phyloP scores from a whole-genome alignment of 2,113 vertebrate species.

The Meleagris gallopavo region DNA sequence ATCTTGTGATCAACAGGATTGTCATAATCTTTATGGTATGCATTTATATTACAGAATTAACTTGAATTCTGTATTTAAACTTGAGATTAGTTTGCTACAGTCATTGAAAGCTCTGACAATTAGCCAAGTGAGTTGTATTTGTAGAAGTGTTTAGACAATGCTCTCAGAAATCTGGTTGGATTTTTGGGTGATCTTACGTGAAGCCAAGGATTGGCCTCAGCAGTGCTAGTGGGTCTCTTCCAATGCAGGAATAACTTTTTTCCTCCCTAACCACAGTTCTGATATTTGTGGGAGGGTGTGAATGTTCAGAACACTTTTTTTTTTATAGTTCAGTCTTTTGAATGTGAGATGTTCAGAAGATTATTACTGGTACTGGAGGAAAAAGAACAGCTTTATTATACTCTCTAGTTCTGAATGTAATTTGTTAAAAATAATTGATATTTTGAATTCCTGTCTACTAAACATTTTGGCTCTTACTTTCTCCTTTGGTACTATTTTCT shows the following conservation, averaged over 20 bases:
- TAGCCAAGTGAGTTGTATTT: background rate
- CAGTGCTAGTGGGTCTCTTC: background rate
- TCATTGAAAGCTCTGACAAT: background rate
- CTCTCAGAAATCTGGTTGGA: background rate
- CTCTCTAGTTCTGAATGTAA: background rate
- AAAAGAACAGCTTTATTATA: background rate
- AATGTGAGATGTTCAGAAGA: background rate
- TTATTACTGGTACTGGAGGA: background rate
- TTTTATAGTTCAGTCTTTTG: background rate
- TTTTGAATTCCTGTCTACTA: too few species aligned
- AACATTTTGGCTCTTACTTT: background rate
- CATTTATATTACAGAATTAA: background rate
- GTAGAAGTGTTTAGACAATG: background rate
- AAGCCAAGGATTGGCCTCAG: background rate
- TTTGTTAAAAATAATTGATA: background rate
- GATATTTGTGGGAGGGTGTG: background rate
- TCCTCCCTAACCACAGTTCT: rapidly evolving
- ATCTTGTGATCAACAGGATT: too few species aligned
- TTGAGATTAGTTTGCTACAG: background rate
- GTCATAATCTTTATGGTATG: background rate
- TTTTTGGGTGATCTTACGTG: background rate
- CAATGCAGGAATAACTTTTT: background rate
- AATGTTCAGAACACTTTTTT: background rate
- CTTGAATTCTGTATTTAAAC: background rate
- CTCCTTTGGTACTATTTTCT: background rate